Conservation (phyloP, 2,113 vertebrate genomes). For the Edolisoma coerulescens region DNA sequence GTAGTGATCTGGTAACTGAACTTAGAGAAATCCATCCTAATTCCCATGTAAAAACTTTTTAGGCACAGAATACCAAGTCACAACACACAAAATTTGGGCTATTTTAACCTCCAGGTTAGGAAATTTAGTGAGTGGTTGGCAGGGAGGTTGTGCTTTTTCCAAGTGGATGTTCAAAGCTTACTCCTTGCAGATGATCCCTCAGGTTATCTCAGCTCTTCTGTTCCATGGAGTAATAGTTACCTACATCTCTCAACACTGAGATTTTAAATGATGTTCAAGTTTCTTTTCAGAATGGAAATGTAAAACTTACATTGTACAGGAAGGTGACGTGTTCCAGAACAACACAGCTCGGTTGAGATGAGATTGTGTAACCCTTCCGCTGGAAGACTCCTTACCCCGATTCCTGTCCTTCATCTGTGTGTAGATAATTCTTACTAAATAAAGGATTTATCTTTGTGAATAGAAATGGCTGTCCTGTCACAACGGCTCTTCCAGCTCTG, state of each 20-base stretch:
- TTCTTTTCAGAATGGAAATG: neutral
- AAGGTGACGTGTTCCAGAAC: neutral
- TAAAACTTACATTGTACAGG: neutral
- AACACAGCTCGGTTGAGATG: neutral
- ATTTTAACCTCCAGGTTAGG: neutral
- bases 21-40: neutral
- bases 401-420: conserved; percentile 31
- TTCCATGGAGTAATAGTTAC: neutral
- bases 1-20: neutral
- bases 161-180: neutral
- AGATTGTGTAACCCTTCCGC: neutral
- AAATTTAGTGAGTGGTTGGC: neutral
- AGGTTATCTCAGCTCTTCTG: neutral
- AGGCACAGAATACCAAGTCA: neutral
- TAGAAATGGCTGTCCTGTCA: conserved; percentile 45
- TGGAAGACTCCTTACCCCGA: neutral
- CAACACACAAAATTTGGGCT: neutral
- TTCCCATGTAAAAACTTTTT: neutral
- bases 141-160: neutral
- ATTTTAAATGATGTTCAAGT: neutral
- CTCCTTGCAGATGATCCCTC: neutral
- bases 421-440: conserved; percentile 56
- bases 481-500: neutral
- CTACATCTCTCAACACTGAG: neutral
- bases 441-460: conserved; percentile 63